Conservation (phyloP, 1,140 invertebrate species). For the Drosophila ananassae region DNA sequence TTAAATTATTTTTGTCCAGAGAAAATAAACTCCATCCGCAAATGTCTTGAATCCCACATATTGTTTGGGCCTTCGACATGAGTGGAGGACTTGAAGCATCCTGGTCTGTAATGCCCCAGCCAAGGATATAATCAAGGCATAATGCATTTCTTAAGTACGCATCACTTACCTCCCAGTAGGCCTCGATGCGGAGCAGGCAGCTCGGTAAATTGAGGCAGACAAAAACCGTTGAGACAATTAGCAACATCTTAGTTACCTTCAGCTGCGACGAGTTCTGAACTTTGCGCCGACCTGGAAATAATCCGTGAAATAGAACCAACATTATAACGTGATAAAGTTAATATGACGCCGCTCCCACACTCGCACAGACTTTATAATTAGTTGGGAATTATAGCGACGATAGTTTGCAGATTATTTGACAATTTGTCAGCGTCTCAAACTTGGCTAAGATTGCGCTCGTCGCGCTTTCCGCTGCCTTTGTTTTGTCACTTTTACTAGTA, state of each 20-base stretch:
- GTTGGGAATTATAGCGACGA: constrained; percentile 35
- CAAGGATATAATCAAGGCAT: not conserved
- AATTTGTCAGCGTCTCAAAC: constrained; percentile 46
- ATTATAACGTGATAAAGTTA: constrained; percentile 17
- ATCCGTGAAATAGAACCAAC: not conserved
- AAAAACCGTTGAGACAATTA: constrained; percentile 92
- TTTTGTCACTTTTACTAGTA: constrained; percentile 19
- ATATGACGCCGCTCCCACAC: constrained; percentile 2
- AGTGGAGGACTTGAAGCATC: not conserved
- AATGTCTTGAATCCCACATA: not conserved
- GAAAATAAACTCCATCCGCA: not conserved
- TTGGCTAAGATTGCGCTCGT: constrained; percentile 25
- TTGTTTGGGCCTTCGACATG: not conserved
- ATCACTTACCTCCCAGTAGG: constrained; percentile 86
- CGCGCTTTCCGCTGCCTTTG: constrained; percentile 12
- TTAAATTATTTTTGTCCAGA: not conserved
- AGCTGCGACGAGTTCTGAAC: constrained; percentile 85
- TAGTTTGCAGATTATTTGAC: constrained; percentile 44
- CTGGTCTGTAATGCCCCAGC: not conserved
- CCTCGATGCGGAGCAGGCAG: constrained; percentile 87
- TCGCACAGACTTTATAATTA: constrained; percentile 34
- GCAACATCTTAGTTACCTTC: constrained; percentile 92
- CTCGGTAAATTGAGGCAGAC: constrained; percentile 91
- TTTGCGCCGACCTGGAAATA: constrained; percentile 65
- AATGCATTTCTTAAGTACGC: not conserved